These are phyloP conservation scores for Lamellibrachia luymesi DNA, from an alignment of 1,140 invertebrate genomes.

Conservation along the genomic window DNA sequence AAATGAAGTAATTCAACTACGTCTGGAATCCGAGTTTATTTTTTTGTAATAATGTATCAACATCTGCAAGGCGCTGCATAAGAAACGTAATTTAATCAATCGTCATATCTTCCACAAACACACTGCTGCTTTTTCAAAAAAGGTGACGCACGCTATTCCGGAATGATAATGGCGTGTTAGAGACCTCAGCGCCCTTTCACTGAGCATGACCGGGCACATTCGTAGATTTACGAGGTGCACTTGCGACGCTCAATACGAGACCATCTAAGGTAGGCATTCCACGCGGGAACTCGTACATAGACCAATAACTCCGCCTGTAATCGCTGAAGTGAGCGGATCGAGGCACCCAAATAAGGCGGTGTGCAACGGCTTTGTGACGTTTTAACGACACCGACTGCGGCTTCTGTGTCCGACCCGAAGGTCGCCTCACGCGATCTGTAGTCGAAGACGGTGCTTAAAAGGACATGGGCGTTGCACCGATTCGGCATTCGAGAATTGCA, in stretches of 20 bases:
- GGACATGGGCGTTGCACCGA: neutral
- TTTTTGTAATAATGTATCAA: neutral
- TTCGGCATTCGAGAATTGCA: neutral
- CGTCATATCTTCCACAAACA: neutral
- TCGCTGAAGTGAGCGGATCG: neutral
- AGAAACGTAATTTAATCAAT: neutral
- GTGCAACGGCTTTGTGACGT: neutral
- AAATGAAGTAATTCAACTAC: neutral
- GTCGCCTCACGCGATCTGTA: neutral
- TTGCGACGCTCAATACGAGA: neutral
- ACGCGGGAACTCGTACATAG: neutral
- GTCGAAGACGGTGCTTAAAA: neutral
- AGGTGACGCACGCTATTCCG: neutral
- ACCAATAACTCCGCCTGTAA: neutral
- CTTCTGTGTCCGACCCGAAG: neutral
- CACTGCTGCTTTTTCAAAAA: neutral
- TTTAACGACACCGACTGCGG: neutral
- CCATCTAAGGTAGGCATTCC: neutral
- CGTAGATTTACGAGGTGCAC: neutral
- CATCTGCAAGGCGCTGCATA: neutral
- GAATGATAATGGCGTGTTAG: neutral
- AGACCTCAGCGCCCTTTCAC: neutral
- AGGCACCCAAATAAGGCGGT: neutral
- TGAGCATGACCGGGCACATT: neutral
- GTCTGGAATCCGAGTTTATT: neutral